A percentile compares a stretch with the other conserved stretches of the same genome.
phyloP scores from a whole-genome alignment of 2,888 invertebrate genomes.

The Xanthia togata region DNA sequence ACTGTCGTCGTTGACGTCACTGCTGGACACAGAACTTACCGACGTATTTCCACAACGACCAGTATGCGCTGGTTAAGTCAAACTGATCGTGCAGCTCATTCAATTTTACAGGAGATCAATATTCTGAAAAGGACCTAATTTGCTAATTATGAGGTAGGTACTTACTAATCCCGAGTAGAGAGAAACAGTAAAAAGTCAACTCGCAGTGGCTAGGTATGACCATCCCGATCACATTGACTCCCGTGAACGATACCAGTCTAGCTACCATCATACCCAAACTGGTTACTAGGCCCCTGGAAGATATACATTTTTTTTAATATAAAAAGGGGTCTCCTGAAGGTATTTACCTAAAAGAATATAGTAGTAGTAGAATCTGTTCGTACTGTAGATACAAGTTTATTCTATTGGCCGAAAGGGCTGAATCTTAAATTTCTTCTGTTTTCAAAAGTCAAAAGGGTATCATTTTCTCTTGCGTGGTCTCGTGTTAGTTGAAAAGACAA shows the following conservation, averaged over 20 bases:
- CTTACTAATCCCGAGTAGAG: constrained; percentile 76
- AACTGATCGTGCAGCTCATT: neutral
- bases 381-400: no score
- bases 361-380: no score
- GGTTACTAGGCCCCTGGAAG: constrained; percentile 76
- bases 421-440: no score
- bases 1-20: no score
- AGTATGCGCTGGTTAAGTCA: neutral
- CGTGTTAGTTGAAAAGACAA: no score
- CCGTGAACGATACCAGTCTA: constrained; percentile 73
- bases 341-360: no score
- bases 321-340: no score
- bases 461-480: no score
- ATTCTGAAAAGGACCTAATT: no score
- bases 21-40: neutral
- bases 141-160: constrained; percentile 25
- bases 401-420: no score
- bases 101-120: neutral
- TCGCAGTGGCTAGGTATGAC: constrained; percentile 75
- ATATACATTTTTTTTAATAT: neutral
- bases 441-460: no score
- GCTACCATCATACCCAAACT: constrained; percentile 80
- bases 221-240: constrained; percentile 77
- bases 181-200: constrained; percentile 75
- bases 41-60: neutral